Percentiles rank a stretch among this genome's conserved stretches.
phyloP scores from a whole-genome alignment of 1,140 invertebrate species.

The Zaprionus capensis region DNA sequence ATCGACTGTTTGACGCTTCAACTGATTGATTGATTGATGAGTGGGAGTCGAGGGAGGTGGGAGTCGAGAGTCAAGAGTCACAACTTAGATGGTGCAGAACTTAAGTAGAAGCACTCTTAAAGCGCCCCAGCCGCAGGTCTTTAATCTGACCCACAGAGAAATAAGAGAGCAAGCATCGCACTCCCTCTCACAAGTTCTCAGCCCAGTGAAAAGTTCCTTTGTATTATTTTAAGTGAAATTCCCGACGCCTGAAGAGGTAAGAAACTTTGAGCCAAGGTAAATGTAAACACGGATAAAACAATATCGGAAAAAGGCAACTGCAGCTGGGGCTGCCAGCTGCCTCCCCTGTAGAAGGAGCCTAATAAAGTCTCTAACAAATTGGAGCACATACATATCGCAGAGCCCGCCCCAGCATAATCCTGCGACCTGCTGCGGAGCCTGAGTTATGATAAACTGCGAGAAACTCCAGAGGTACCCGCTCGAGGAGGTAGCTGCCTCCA shows the following conservation, averaged over 20 bases:
- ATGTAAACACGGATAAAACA: constrained; percentile 74
- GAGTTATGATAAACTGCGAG: constrained; percentile 75
- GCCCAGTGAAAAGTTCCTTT: constrained; percentile 57
- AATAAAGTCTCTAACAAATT: constrained; percentile 78
- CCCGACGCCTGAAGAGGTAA: constrained; percentile 59
- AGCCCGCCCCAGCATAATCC: constrained; percentile 60
- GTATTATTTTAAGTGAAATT: constrained; percentile 74
- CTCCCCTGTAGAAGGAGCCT: constrained; percentile 33
- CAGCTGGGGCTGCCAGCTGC: constrained; percentile 45
- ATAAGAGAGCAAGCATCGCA: constrained; percentile 7
- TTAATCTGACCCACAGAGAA: constrained; percentile 55
- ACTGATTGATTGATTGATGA: constrained; percentile 74
- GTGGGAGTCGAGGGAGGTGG: neutral
- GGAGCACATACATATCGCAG: constrained; percentile 71
- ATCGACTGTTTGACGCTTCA: constrained; percentile 44
- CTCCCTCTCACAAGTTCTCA: neutral
- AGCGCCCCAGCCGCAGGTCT: constrained; percentile 1
- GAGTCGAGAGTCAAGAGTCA: neutral
- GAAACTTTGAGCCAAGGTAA: constrained; percentile 43
- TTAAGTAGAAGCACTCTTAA: constrained; percentile 26
- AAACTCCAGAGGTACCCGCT: constrained; percentile 63
- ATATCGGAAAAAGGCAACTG: constrained; percentile 62
- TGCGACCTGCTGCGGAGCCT: constrained; percentile 18
- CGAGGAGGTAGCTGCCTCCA: constrained; percentile 24
- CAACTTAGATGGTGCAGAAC: neutral